Base-by-base conservation (phyloP, 2,113 vertebrate genomes). In the Poeciliopsis prolifica region DNA sequence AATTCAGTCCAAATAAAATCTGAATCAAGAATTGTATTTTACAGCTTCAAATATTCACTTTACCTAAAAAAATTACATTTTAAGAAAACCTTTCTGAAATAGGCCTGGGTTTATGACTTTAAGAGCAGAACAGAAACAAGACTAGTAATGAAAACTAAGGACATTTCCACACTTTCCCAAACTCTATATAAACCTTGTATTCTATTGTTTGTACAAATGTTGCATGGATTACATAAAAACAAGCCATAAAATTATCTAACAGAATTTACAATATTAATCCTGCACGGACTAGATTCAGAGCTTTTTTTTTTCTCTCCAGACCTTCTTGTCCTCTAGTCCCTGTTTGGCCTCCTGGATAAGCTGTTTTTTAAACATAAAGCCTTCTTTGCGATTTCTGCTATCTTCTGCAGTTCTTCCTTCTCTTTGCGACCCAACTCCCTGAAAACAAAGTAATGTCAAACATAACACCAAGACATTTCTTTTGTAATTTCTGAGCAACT, bases 381-480 rank as follows among this genome's bases (percentile, higher is more conserved):
- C 97, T 74, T 97, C 96, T 0, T 94, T 12, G 96, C 95, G 8
- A 97, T 89, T 79, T 96, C 96, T 0, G 96, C 96, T 91, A 95
- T 88, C 87, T 95, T 94, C 88, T 95, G 94, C 40, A 97, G 72
- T 5, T 91, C 93, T 76, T 97, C 97, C 31, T 78, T 94, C 81
- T 97, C 96, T 81, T 95, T 94, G 14, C 92, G 94, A 1, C 96
- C 96, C 90, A 96, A 76, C 37, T 98, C 96, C 86, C 97, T 98
- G 82, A 73, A 77, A 7, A 70, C 68, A 78, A 69, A 48, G 5
- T 54, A 54, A 54, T 10, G 19, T 54, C 14, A 44, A 67, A 1
- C 0, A 40, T 28, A 42, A 60, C 6, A 64, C 5, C 44, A 4
- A 33, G n/a, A 72, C 51, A 14, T 31, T 3, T 35, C 10, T 1